phyloP scores from a whole-genome alignment of 2,888 invertebrate species.

The Patella pellucida region DNA sequence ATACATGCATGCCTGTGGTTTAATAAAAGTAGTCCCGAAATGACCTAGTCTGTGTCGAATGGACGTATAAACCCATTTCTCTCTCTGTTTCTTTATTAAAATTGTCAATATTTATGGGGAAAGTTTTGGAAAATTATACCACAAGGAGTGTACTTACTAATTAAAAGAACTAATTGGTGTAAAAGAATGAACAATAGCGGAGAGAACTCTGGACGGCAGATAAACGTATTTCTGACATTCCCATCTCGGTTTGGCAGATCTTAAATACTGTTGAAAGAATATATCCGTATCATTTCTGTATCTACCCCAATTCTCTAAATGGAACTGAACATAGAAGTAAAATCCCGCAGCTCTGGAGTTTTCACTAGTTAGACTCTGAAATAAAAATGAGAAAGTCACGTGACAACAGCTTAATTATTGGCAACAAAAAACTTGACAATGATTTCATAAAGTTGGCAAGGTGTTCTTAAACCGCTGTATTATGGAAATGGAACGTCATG shows the following conservation, averaged over 20 bases:
- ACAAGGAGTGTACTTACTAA: not conserved
- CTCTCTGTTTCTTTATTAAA: too few species aligned
- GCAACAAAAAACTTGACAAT: too few species aligned
- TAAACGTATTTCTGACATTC: not conserved
- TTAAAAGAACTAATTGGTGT: not conserved
- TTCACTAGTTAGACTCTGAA: not conserved
- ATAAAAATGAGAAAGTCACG: not conserved
- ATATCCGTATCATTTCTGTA: not conserved
- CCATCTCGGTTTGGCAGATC: not conserved
- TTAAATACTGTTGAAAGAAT: not conserved
- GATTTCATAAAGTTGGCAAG: too few species aligned
- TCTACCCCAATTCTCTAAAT: slow-evolving; percentile 13
- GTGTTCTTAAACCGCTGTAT: too few species aligned
- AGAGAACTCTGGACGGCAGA: not conserved
- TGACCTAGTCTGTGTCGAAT: too few species aligned
- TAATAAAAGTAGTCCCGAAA: too few species aligned
- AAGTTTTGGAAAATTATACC: not conserved
- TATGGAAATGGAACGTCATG: too few species aligned
- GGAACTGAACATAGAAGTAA: slow-evolving; percentile 21
- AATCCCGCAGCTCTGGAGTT: slow-evolving; percentile 14
- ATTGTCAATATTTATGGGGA: not conserved
- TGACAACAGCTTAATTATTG: too few species aligned
- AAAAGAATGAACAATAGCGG: not conserved
- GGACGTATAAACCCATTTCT: too few species aligned
- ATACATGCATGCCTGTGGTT: too few species aligned